Evolutionary conservation across 2,888 invertebrate genomes (phyloP).

Genomic region (Dicranocentrus wangi): DNA sequence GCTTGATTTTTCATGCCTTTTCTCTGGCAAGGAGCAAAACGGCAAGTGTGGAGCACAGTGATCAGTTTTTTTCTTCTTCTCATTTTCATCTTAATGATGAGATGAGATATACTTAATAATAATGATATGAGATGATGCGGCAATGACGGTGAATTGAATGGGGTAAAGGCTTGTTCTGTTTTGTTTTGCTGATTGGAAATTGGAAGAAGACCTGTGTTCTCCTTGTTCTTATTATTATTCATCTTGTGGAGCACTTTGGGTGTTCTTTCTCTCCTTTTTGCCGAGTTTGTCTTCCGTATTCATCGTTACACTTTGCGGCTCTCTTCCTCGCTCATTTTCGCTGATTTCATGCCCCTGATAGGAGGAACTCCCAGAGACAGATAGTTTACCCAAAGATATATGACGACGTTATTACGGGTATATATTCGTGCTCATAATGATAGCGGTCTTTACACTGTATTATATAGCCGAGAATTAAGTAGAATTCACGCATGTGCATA

Average conservation of each 20-base stretch:
- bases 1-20: constrained; percentile 46
- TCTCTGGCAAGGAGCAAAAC: constrained; percentile 39
- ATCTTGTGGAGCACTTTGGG: constrained; percentile 66
- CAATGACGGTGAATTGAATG: constrained; percentile 41
- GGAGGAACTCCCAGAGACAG: background rate
- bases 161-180: constrained; percentile 35
- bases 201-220: constrained; percentile 56
- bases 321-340: constrained; percentile 33
- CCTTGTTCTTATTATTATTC: constrained; percentile 65
- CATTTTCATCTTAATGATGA: constrained; percentile 52
- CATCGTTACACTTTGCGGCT: constrained; percentile 61
- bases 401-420: background rate
- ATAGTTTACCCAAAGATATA: constrained; percentile 16
- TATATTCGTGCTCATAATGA: too few relatives aligned
- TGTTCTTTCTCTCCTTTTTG: constrained; percentile 46
- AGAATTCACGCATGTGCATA: too few relatives aligned
- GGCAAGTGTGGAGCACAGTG: constrained; percentile 16
- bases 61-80: constrained; percentile 49
- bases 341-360: constrained; percentile 54
- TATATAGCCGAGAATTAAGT: too few relatives aligned
- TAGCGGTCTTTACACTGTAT: too few relatives aligned
- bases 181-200: constrained; percentile 62
- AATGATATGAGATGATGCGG: constrained; percentile 62
- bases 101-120: constrained; percentile 60
- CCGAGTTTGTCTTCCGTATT: constrained; percentile 57